Percentiles rank a stretch among this genome's conserved stretches.
Conservation (phyloP, 1,140 invertebrate genomes). For the Metaphire vulgaris region DNA sequence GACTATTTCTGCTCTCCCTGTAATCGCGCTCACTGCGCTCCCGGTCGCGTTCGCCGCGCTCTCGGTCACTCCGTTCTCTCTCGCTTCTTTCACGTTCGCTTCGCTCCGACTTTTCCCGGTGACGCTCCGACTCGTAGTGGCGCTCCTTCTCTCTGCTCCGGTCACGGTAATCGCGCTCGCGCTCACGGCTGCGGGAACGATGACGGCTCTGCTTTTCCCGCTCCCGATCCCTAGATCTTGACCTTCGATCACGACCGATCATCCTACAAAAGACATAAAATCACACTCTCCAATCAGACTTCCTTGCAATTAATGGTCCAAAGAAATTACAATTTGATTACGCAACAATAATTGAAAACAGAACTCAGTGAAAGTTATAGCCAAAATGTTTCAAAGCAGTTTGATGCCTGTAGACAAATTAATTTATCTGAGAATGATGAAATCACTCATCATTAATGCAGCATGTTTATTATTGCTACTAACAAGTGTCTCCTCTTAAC, state of each 20-base stretch:
- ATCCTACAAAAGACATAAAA: conserved; percentile 32
- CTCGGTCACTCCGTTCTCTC: conserved; percentile 41
- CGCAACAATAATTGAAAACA: no score
- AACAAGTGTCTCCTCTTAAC: no score
- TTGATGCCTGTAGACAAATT: no score
- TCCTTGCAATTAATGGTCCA: no score
- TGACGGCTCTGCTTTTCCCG: conserved; percentile 56
- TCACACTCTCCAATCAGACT: no score
- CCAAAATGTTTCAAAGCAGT: no score
- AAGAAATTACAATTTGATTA: no score
- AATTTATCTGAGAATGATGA: no score
- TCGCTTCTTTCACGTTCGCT: conserved; percentile 40
- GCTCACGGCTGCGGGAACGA: conserved; percentile 48
- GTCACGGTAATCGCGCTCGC: conserved; percentile 54
- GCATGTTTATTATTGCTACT: no score
- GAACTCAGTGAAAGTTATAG: no score
- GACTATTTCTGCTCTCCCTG: conserved; percentile 15
- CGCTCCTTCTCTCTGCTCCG: conserved; percentile 66
- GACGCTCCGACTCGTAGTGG: conserved; percentile 51
- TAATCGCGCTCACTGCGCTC: conserved; percentile 12
- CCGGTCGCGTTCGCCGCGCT: conserved; percentile 37
- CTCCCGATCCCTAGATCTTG: conserved; percentile 59
- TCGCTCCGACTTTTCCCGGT: conserved; percentile 49
- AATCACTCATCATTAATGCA: no score
- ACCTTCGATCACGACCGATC: conserved; percentile 51